A percentile compares a stretch with the other conserved stretches of the same genome.
phyloP scores from a whole-genome alignment of 2,113 vertebrate species.

The Mesembrinibis cayennensis region DNA sequence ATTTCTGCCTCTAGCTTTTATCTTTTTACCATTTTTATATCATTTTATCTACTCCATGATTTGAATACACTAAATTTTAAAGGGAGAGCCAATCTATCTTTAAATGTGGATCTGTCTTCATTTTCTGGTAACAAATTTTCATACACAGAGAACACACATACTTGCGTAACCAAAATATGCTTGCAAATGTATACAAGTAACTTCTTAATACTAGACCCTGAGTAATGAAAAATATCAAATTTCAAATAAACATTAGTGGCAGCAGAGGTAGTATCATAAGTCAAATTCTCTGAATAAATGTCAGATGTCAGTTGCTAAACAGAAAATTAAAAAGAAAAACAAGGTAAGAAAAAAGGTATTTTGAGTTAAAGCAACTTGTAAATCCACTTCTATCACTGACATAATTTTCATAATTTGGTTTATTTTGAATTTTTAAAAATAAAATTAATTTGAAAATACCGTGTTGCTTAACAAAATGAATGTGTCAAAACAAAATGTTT shows the following conservation, averaged over 20 bases:
- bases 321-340: not conserved
- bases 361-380: not conserved
- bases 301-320: not conserved
- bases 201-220: not conserved
- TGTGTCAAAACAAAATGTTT: not conserved
- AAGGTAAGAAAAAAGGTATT: not conserved
- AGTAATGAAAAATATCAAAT: not conserved
- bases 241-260: not conserved
- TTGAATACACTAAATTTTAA: not conserved
- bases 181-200: not conserved
- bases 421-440: not conserved
- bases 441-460: not conserved
- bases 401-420: not conserved
- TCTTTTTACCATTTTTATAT: not conserved
- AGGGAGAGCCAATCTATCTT: not conserved
- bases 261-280: not conserved
- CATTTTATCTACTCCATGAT: not conserved
- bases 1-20: not conserved
- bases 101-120: not conserved
- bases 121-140: not conserved
- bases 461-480: not conserved
- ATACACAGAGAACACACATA: not conserved
- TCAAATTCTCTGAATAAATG: not conserved
- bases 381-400: not conserved
- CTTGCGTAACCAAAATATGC: not conserved